phyloP scores from a whole-genome alignment of 2,797 vertebrate genomes.

The Diglossa cyanea region DNA sequence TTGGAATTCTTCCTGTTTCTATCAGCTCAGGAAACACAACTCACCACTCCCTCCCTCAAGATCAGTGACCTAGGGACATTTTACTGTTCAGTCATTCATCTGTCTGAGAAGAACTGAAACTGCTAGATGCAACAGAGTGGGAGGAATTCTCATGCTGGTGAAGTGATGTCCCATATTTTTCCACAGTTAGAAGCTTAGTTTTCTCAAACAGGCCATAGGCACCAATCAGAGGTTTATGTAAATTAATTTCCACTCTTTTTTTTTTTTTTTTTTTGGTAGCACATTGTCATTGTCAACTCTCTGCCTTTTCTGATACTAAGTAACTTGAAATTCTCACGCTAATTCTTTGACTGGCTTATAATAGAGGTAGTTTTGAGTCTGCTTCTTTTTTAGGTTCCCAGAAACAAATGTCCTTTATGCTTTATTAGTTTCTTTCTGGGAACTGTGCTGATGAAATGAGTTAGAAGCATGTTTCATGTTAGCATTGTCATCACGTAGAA shows the following conservation, averaged over 20 bases:
- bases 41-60: neutral
- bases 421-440: neutral
- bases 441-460: neutral
- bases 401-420: neutral
- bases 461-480: neutral
- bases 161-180: neutral
- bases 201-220: neutral
- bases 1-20: neutral
- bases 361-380: neutral
- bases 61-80: neutral
- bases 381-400: neutral
- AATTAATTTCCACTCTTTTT: neutral
- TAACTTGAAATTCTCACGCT: neutral
- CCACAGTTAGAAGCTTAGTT: neutral
- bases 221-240: neutral
- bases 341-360: neutral
- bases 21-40: neutral
- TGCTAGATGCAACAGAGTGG: neutral
- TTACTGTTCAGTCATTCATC: neutral
- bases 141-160: neutral
- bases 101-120: neutral
- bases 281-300: neutral
- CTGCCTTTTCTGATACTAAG: neutral
- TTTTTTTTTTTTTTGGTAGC: neutral
- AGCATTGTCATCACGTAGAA: neutral